Percentiles rank a stretch among this genome's conserved stretches.
These are phyloP conservation scores for Paracanthobrama guichenoti DNA, from an alignment of 2,113 vertebrate species.

Conservation along the genomic window DNA sequence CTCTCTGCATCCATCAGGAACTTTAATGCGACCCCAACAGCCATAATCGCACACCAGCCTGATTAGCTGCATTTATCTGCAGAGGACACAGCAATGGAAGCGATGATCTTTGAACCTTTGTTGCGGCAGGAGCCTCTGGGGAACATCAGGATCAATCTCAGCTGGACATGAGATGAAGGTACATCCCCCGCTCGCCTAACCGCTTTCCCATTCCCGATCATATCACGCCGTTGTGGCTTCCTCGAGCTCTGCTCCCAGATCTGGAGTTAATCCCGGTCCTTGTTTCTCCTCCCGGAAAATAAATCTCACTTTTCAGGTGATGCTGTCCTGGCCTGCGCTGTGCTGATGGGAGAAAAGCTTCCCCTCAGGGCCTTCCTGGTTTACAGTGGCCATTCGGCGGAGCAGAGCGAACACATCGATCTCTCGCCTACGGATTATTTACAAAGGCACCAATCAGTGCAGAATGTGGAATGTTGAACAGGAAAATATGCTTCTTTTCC, in stretches of 20 bases:
- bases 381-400: not conserved
- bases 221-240: not conserved
- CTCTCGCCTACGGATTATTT: slow-evolving; percentile 52
- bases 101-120: slow-evolving; percentile 1
- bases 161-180: slow-evolving; percentile 34
- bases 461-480: slow-evolving; percentile 49
- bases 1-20: not conserved
- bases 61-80: slow-evolving; percentile 30
- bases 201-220: slow-evolving; percentile 22
- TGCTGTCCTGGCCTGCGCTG: not conserved
- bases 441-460: slow-evolving; percentile 54
- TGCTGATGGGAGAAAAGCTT: slow-evolving; percentile 32
- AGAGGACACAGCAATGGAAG: not conserved
- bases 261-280: slow-evolving; percentile 39
- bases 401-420: slow-evolving; percentile 32
- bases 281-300: slow-evolving; percentile 36
- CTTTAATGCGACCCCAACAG: not conserved
- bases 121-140: slow-evolving; percentile 10
- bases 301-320: slow-evolving; percentile 43
- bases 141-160: slow-evolving; percentile 31
- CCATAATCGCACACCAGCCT: slow-evolving; percentile 7
- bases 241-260: slow-evolving; percentile 30
- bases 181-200: not conserved
- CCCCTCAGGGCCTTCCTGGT: slow-evolving; percentile 39
- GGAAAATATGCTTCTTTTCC: slow-evolving; percentile 17